Evolutionary conservation across 2,113 vertebrate genomes (phyloP).

Genomic region (Paraplagusia blochii): DNA sequence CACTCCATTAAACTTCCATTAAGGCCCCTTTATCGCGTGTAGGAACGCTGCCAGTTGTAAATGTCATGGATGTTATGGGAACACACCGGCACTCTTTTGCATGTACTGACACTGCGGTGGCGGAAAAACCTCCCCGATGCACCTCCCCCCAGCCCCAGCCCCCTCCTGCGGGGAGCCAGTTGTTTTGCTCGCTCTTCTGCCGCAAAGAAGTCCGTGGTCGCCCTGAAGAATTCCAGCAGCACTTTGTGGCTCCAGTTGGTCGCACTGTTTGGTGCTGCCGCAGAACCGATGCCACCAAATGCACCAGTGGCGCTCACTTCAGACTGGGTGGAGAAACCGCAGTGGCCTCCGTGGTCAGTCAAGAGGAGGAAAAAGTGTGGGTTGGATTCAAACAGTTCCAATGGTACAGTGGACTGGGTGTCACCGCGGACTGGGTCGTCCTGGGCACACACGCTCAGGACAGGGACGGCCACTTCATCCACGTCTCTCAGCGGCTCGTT

Average conservation of each 20-base stretch:
- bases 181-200: constrained; percentile 77
- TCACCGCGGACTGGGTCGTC: constrained; percentile 79
- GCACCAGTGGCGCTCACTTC: constrained; percentile 29
- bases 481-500: constrained; percentile 81
- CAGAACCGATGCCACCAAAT: neutral
- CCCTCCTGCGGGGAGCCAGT: constrained; percentile 63
- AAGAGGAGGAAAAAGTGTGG: constrained; percentile 83
- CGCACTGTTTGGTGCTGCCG: constrained; percentile 1
- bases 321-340: constrained; percentile 71
- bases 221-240: constrained; percentile 79
- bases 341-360: constrained; percentile 75
- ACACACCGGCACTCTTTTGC: constrained; percentile 73
- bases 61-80: constrained; percentile 81
- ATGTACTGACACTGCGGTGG: constrained; percentile 74
- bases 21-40: constrained; percentile 72
- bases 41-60: constrained; percentile 82
- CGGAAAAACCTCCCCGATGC: constrained; percentile 63
- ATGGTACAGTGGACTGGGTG: constrained; percentile 64
- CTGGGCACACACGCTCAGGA: constrained; percentile 76
- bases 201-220: constrained; percentile 79
- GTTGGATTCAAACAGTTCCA: constrained; percentile 83
- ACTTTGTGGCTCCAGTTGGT: constrained; percentile 77
- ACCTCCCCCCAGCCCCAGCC: constrained; percentile 62
- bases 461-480: constrained; percentile 81
- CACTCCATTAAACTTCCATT: constrained; percentile 23